Percentiles rank a stretch among this genome's conserved stretches.
Evolutionary conservation across 2,888 invertebrate genomes (phyloP).

Genomic region (Cheiracanthium punctorium): DNA sequence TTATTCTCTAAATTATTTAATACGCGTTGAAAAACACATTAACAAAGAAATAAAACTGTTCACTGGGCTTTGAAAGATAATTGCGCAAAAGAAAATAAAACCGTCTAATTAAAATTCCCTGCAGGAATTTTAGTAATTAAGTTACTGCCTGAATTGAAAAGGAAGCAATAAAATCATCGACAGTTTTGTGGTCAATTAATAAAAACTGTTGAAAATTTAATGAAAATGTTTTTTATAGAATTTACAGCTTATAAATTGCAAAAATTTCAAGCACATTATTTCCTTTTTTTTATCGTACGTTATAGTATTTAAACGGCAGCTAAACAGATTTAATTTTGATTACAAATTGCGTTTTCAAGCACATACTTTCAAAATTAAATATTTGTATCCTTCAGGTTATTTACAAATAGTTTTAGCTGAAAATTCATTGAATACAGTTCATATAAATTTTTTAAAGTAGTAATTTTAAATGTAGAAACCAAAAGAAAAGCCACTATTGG

Average conservation of each 20-base stretch:
- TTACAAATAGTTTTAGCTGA: too few relatives aligned
- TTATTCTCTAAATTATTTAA: neutral
- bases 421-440: too few relatives aligned
- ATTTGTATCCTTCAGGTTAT: too few relatives aligned
- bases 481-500: too few relatives aligned
- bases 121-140: neutral
- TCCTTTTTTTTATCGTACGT: too few relatives aligned
- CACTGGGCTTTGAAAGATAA: neutral
- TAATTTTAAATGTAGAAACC: too few relatives aligned
- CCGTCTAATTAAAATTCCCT: neutral
- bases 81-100: neutral
- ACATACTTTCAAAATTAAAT: too few relatives aligned
- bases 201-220: neutral
- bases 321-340: too few relatives aligned
- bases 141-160: neutral
- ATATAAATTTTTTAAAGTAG: too few relatives aligned
- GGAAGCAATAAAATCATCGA: neutral
- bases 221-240: neutral
- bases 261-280: neutral
- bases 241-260: neutral
- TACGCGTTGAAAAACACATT: neutral
- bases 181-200: constrained; percentile 1
- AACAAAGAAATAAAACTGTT: neutral
- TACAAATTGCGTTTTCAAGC: too few relatives aligned
- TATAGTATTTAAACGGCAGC: too few relatives aligned